Base-by-base conservation (phyloP, 2,888 invertebrate species). In the Galeruca laticollis region DNA sequence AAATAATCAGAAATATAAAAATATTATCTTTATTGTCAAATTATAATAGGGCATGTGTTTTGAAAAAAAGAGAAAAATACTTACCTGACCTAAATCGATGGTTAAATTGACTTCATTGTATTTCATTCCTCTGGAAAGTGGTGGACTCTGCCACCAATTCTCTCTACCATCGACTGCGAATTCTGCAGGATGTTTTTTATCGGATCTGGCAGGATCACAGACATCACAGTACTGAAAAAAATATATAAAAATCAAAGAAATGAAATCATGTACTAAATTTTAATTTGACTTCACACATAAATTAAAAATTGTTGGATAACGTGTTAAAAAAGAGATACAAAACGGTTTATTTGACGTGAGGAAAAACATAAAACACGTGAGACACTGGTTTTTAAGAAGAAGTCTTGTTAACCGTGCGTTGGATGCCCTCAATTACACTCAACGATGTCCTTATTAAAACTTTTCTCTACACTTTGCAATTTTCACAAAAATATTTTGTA, bases 61-160 rank as follows among this genome's bases (percentile, higher is more conserved):
- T 26, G 6, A 26, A 26, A 26, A 6, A 26, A 26, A 40, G 43
- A 63, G 35, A 18, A 54, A 51, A 18, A 18, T 1, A 83, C 88
- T 87, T 87, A 98, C 98, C 93, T 99, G 99, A 80, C 96, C 98
- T 77, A 99, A 89, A 84, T 98, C 95, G 81, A 99, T 97, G 80
- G 99, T 98, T 73, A 99, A 89, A 86, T 98, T 98, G 83, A 99
- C 96, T 87, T 96, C 94, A 84, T 98, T 98, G 89, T 95, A 99
- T 85, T 96, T 94, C 91, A 94, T 94, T 68, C 98, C 98, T 78
- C 99, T 89, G 61, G 99, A 99, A 26, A 99, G 88, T 0, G 99
- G 99, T 0, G 99, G 99, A 82, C 97, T 97, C 88, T 99, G 98
- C 99, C 99, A 99, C 96, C 97, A 98, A 52, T 93, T 92, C 84